Conservation (phyloP, 2,888 invertebrate genomes). For the Zaprionus bogoriensis region DNA sequence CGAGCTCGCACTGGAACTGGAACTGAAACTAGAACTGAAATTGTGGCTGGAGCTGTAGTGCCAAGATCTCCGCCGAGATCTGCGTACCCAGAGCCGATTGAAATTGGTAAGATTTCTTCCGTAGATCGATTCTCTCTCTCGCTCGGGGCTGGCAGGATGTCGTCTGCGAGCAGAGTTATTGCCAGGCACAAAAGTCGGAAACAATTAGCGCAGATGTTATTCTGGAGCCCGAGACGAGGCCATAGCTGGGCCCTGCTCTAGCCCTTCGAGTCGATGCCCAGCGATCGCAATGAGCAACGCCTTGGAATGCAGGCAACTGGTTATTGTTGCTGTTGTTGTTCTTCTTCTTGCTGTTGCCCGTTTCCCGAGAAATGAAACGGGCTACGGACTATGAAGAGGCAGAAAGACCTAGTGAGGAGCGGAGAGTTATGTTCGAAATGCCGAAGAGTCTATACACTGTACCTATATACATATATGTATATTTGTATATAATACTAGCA, state of each 20-base stretch:
- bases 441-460: too few relatives aligned
- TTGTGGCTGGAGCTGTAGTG: too few relatives aligned
- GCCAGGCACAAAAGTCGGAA: conserved; percentile 46
- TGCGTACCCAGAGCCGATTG: too few relatives aligned
- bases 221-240: background rate
- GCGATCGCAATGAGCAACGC: conserved; percentile 64
- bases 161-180: conserved; percentile 24
- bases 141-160: conserved; percentile 1
- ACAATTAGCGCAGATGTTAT: conserved; percentile 55
- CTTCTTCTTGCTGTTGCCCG: conserved; percentile 21
- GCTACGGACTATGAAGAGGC: conserved; percentile 37
- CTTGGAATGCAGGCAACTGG: conserved; percentile 66
- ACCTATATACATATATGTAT: too few relatives aligned
- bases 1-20: background rate
- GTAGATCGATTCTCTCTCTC: conserved; percentile 1
- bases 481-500: too few relatives aligned
- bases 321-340: conserved; percentile 23
- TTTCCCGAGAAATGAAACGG: conserved; percentile 65
- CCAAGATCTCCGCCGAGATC: too few relatives aligned
- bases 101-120: too few relatives aligned
- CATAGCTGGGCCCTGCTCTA: background rate
- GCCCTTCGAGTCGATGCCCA: conserved; percentile 36
- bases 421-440: too few relatives aligned
- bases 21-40: too few relatives aligned
- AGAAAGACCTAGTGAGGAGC: too few relatives aligned